A percentile compares a stretch with the other conserved stretches of the same genome.
Conservation (phyloP, 2,888 invertebrate genomes). For the Stictocephala bisonia region DNA sequence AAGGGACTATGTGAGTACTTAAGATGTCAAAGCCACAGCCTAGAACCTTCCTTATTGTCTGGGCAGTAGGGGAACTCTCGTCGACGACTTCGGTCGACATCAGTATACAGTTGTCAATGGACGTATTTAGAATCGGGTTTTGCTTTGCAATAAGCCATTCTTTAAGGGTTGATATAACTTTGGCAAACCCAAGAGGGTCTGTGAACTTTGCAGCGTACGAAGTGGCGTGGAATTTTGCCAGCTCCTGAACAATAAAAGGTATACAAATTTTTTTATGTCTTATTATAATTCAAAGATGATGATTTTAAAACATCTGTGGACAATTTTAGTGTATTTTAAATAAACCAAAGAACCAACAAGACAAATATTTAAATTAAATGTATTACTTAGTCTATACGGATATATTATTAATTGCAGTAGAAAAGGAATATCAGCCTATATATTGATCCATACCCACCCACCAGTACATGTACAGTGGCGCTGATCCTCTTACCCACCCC, state of each 20-base stretch:
- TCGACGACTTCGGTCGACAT: constrained; percentile 51
- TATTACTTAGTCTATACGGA: no score
- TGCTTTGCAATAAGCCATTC: constrained; percentile 52
- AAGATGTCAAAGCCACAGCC: constrained; percentile 50
- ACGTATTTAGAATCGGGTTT: constrained; percentile 51
- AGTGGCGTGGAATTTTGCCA: constrained; percentile 57
- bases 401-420: no score
- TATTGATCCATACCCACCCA: no score
- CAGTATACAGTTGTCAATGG: constrained; percentile 52
- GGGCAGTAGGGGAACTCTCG: constrained; percentile 49
- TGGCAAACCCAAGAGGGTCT: constrained; percentile 47
- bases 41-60: constrained; percentile 49
- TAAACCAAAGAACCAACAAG: no score
- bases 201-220: constrained; percentile 57
- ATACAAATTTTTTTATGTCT: no score
- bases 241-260: constrained; percentile 49
- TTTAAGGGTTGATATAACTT: constrained; percentile 25
- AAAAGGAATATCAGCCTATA: no score
- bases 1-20: constrained; percentile 48
- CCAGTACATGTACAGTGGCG: no score
- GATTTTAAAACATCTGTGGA: no score
- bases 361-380: no score
- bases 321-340: no score
- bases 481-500: no score
- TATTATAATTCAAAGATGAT: no score